Evolutionary conservation across 2,113 vertebrate species (phyloP), one percentile per base, ranked within the genome.

Genomic region (Apodemus sylvaticus): DNA sequence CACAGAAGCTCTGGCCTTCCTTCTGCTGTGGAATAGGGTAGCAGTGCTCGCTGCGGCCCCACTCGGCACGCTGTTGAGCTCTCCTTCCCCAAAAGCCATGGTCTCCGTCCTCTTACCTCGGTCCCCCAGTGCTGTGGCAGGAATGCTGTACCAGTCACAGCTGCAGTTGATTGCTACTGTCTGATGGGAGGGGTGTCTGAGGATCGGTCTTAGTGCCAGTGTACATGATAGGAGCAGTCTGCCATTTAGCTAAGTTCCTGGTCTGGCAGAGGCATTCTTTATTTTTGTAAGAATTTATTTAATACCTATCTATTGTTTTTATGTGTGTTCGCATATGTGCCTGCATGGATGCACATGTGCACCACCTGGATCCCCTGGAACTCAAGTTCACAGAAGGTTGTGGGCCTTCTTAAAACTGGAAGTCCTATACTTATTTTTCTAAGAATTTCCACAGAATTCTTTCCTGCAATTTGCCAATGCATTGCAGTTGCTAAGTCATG

Each of bases 361-460:
- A 64, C 39, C 29, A 86, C 6, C 26, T 42, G 26, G 26, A 10
- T 48, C 39, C 26, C 26, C 81, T 62, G 81, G n/a, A 83, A 62
- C 55, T 60, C n/a, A 20, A 82, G 6, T 82, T 24, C 31, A 58
- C 53, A 39, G 34, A 81, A n/a, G 20, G 5, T 26, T 29, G 36
- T 60, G 55, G 45, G 26, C 39, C 60, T 45, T 45, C 60, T 64
- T 64, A 71, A 39, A 55, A n/a, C 5, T 39, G 4, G 10, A 55
- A 91, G 14, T 51, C 14, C 39, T 89, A 1, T 62, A 55, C 2
- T 12, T 96, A 26, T 68, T 91, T 97, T 94, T 71, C 31, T 81
- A 86, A n/a, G n/a, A n/a, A n/a, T n/a, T n/a, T n/a, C n/a, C 13
- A 87, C 45, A 85, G 36, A 89, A 45, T 53, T 89, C 86, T 91